Percentiles rank a stretch among this genome's conserved stretches.
phyloP scores from a whole-genome alignment of 2,888 invertebrate genomes.

The Gnatocerus cornutus region DNA sequence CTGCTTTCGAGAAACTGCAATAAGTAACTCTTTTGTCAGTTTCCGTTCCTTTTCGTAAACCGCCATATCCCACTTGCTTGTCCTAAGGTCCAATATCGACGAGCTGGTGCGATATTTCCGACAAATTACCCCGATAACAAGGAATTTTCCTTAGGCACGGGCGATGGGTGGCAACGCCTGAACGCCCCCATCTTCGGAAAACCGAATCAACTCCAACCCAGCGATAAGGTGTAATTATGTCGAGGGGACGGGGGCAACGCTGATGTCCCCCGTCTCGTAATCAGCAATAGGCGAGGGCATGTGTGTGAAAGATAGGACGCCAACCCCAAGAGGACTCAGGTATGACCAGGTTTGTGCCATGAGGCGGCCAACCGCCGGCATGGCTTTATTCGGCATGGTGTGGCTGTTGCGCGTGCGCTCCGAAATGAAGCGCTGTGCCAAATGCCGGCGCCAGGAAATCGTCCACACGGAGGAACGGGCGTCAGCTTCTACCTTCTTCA shows the following conservation, averaged over 20 bases:
- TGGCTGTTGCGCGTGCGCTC: conserved; percentile 88
- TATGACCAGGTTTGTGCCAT: conserved; percentile 60
- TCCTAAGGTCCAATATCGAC: conserved; percentile 19
- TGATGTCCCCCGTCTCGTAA: conserved; percentile 28
- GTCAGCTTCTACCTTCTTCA: conserved; percentile 70
- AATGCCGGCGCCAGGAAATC: conserved; percentile 73
- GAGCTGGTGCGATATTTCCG: conserved; percentile 43
- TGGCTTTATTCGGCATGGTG: conserved; percentile 91
- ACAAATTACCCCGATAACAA: conserved; percentile 38
- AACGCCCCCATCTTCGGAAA: conserved; percentile 8
- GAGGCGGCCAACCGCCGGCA: conserved; percentile 72
- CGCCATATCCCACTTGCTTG: conserved; percentile 33
- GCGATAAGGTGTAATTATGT: conserved; percentile 20
- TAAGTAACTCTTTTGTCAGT: conserved; percentile 1
- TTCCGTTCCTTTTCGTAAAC: conserved; percentile 10
- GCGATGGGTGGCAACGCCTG: conserved; percentile 32
- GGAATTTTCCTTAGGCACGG: conserved; percentile 29
- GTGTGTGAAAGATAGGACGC: conserved; percentile 40
- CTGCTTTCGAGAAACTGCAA: conserved; percentile 6
- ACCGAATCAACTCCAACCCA: conserved; percentile 1
- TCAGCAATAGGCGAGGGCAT: conserved; percentile 34
- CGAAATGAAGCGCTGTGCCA: conserved; percentile 84
- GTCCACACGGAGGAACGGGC: conserved; percentile 55
- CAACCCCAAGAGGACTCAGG: conserved; percentile 52
- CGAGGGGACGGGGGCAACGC: conserved; percentile 34